These are phyloP conservation scores for Matsumurasca onukii DNA, from an alignment of 1,140 invertebrate species.

Conservation along the genomic window DNA sequence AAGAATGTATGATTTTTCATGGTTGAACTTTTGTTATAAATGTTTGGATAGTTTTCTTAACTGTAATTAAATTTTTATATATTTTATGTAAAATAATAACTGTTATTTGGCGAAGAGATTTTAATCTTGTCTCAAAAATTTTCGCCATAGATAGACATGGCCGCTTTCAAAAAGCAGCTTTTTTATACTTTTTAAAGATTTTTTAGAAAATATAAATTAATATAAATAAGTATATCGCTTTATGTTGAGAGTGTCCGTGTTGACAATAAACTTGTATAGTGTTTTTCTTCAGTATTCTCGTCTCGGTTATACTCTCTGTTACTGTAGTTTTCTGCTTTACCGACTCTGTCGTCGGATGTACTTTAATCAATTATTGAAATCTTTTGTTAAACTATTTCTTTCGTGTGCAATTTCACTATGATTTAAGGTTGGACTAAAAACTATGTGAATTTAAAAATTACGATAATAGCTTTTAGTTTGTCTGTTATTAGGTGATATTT, in stretches of 20 bases:
- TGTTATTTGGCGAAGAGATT: conserved; percentile 14
- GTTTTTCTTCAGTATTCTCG: conserved; percentile 20
- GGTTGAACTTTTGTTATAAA: conserved; percentile 29
- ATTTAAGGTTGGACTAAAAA: too few relatives aligned
- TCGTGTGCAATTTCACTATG: too few relatives aligned
- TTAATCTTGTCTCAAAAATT: not conserved
- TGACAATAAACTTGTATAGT: conserved; percentile 30
- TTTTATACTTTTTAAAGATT: conserved; percentile 30
- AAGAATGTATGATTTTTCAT: conserved; percentile 26
- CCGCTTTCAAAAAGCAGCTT: conserved; percentile 35
- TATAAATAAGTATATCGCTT: conserved; percentile 31
- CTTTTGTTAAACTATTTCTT: too few relatives aligned
- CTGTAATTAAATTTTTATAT: conserved; percentile 33
- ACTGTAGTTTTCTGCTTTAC: not conserved
- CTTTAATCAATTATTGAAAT: too few relatives aligned
- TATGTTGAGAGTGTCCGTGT: conserved; percentile 17
- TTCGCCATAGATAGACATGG: not conserved
- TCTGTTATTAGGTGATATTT: too few relatives aligned
- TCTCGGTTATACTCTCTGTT: not conserved
- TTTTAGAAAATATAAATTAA: conserved; percentile 31
- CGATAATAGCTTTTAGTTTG: too few relatives aligned
- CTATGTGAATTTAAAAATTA: too few relatives aligned
- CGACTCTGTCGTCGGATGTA: too few relatives aligned
- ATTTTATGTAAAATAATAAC: conserved; percentile 31
- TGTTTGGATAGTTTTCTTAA: conserved; percentile 19